Evolutionary conservation across 1,140 invertebrate genomes (phyloP), one percentile per base, ranked within the genome.

Genomic region (Drosophila simulans): DNA sequence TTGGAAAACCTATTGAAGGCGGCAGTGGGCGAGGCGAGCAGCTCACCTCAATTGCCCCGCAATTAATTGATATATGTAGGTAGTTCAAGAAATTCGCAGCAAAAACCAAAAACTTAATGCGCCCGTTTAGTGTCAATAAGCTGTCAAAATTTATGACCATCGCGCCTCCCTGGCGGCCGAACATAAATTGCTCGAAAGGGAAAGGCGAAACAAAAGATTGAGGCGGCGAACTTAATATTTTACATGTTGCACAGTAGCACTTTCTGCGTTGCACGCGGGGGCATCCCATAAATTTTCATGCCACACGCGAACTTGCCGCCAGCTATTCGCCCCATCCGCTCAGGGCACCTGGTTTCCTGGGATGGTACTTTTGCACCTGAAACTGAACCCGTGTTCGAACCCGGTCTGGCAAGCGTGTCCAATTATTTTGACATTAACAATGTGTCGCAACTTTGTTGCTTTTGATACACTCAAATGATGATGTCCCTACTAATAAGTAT

Each of bases 371-470:
- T 70, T 70, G 68, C 65, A 57, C 68, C 65, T 57, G 51, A 49
- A 12, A 12, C 43, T 25, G 63, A 49, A 4, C 63, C 15, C 15
- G 22, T 15, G 34, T 43, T 51, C 69, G 17, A 54, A 39, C 54
- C 70, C 72, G 64, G 57, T 58, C 79, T 76, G 76, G 83, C 80
- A 80, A 90, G 77, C 80, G 85, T 89, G 84, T 90, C 84, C 84
- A 89, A 89, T 89, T 89, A 89, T 89, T 89, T 89, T 89, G 84
- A 89, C 84, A 89, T 89, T 89, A 89, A 89, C 84, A 89, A 88
- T 84, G 65, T 89, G 84, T 79, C 77, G 73, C 84, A 89, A 89
- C 58, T 52, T 55, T 77, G 66, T 49, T 59, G 43, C 40, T 46
- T 59, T 31, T 45, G 48, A 62, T 83, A 63, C 71, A 43, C 55